Percentiles rank a stretch among this genome's conserved stretches.
Evolutionary conservation across 2,113 vertebrate genomes (phyloP).

Genomic region (Stictonetta naevosa): DNA sequence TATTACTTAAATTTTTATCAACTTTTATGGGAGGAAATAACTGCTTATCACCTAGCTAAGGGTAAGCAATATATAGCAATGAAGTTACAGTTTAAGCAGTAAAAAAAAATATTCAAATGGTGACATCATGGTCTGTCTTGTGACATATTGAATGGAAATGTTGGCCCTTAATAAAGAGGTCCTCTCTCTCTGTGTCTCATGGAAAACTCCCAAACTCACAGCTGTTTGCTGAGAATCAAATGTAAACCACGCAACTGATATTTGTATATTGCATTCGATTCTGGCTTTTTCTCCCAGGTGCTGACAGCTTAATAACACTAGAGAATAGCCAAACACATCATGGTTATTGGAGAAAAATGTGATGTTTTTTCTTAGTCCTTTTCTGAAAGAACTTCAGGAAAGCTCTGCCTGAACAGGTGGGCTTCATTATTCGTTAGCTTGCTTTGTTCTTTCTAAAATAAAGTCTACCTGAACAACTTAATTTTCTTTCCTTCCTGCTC

Average conservation of each 20-base stretch:
- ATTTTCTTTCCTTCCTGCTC: neutral
- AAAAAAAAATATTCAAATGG: neutral
- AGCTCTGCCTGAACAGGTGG: neutral
- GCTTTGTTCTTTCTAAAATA: slow-evolving; percentile 2
- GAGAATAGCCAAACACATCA: neutral
- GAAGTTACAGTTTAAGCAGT: neutral
- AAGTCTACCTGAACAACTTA: neutral
- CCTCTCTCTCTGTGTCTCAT: neutral
- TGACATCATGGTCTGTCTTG: neutral
- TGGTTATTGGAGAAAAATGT: neutral
- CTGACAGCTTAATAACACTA: slow-evolving; percentile 13
- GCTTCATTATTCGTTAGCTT: neutral
- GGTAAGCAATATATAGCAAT: neutral
- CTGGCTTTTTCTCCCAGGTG: neutral
- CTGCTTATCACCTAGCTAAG: neutral
- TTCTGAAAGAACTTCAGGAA: neutral
- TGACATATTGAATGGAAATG: neutral
- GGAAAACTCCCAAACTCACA: neutral
- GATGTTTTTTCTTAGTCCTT: neutral
- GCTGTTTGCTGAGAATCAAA: slow-evolving; percentile 31
- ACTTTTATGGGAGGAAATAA: neutral
- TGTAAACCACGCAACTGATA: neutral
- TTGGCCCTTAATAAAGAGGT: neutral
- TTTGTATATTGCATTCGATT: neutral
- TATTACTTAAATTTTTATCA: neutral